Evolutionary conservation across 1,140 invertebrate species (phyloP), one percentile per base, ranked within the genome.

Genomic region (Drosophila ogumai): DNA sequence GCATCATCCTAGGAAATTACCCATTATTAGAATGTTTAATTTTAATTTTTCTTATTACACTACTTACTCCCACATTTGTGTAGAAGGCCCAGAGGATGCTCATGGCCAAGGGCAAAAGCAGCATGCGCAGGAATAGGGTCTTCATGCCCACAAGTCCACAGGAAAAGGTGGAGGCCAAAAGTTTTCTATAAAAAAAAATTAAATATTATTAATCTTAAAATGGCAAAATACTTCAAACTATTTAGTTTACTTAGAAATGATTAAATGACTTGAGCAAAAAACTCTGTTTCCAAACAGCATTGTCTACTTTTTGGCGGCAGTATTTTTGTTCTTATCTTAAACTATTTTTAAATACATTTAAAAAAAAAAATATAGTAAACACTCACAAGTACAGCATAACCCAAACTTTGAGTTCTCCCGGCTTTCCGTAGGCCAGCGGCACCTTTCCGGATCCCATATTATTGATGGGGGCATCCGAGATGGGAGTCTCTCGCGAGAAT

Each of bases 21-120:
- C 2, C n/a, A 10, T 15, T 19, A 28, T 32, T 38, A 3, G 12
- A 4, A 2, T 9, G 6, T 3, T 10, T 13, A 22, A 36, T 32
- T 40, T 13, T 25, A 25, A 31, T 0, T 4, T 2, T 1, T 32
- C n/a, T 17, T 3, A 0, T 0, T 2, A 0, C 3, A 4, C 10
- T 12, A 79, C 78, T 92, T 93, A 95, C 95, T 91, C 95, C 93
- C 65, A 95, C 93, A 79, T 95, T 95, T 58, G 94, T 95, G 85
- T 98, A 98, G 73, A 98, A 96, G 7, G 96, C 92, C 94, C 96
- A 98, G 15, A 98, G 79, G 9, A 98, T 93, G 13, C 96, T 94
- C 91, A 96, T 96, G 47, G 96, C 96, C 13, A 97, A 93, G 2
- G 98, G 98, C 13, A 98, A 81, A 0, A 96, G 92, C 25, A 98